A percentile compares a stretch with the other conserved stretches of the same genome.
phyloP scores from a whole-genome alignment of 1,140 invertebrate species.

The Medauroidea extradentata region DNA sequence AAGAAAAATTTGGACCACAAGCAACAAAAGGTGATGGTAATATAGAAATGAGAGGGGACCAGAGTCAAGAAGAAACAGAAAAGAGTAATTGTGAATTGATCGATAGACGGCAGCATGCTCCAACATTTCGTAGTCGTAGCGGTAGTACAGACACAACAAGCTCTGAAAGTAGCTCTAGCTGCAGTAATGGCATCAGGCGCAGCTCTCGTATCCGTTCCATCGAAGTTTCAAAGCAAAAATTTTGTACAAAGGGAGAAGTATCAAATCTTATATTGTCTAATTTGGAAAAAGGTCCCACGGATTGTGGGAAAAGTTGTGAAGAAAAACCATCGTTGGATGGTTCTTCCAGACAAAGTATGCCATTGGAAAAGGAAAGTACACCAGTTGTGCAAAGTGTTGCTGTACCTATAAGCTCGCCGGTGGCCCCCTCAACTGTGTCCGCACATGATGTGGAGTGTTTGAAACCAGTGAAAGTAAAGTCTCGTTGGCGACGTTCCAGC shows the following conservation, averaged over 20 bases:
- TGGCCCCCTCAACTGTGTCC: not conserved
- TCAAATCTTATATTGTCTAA: not conserved
- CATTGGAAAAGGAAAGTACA: not conserved
- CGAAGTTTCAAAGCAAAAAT: conserved; percentile 50
- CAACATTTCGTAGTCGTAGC: conserved; percentile 34
- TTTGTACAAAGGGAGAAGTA: conserved; percentile 16
- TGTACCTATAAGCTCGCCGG: not conserved
- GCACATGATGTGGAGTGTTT: conserved; percentile 1
- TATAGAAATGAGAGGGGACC: too few species aligned
- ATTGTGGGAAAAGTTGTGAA: too few species aligned
- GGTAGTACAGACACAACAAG: conserved; percentile 44
- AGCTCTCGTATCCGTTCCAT: conserved; percentile 57
- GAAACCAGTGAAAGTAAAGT: conserved; percentile 81
- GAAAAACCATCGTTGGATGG: too few species aligned
- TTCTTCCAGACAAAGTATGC: not conserved
- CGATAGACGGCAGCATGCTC: not conserved
- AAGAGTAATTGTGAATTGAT: not conserved
- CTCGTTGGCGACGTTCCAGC: conserved; percentile 75
- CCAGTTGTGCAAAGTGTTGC: not conserved
- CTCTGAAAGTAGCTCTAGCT: conserved; percentile 44
- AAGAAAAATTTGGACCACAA: too few species aligned
- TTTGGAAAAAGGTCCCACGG: not conserved
- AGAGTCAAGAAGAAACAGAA: not conserved
- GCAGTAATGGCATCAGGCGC: conserved; percentile 46
- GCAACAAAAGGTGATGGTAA: too few species aligned